Conservation (phyloP, 2,797 vertebrate species). For the Coilia nasus region DNA sequence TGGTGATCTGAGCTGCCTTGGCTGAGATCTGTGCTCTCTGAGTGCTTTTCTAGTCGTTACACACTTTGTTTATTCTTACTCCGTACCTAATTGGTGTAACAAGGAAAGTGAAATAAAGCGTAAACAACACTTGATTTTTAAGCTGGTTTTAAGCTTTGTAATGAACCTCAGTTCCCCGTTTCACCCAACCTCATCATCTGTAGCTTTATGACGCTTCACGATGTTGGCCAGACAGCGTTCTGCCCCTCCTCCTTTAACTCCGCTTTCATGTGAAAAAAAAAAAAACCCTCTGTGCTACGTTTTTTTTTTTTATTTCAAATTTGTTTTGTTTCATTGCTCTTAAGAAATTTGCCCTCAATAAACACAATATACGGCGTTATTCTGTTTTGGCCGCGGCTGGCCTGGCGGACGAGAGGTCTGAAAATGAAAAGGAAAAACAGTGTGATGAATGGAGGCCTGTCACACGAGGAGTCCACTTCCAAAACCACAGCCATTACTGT, state of each 20-base stretch:
- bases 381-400: constrained; percentile 38
- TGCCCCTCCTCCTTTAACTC: neutral
- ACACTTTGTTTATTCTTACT: too few species aligned
- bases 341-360: constrained; percentile 48
- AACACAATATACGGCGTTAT: constrained; percentile 39
- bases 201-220: neutral
- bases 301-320: neutral
- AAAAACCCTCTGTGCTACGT: too few species aligned
- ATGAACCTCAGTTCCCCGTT: neutral
- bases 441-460: constrained; percentile 56
- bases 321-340: constrained; percentile 44
- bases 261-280: neutral
- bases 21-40: too few species aligned
- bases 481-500: constrained; percentile 56
- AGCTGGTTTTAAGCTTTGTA: neutral
- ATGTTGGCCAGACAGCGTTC: neutral
- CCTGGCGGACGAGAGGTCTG: constrained; percentile 44
- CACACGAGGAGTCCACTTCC: constrained; percentile 51
- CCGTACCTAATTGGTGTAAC: too few species aligned
- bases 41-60: too few species aligned
- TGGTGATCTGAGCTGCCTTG: too few species aligned
- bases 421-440: constrained; percentile 53
- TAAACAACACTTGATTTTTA: neutral
- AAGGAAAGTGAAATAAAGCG: too few species aligned
- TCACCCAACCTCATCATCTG: neutral